phyloP scores from a whole-genome alignment of 2,113 vertebrate genomes.

The Pristiophorus japonicus region DNA sequence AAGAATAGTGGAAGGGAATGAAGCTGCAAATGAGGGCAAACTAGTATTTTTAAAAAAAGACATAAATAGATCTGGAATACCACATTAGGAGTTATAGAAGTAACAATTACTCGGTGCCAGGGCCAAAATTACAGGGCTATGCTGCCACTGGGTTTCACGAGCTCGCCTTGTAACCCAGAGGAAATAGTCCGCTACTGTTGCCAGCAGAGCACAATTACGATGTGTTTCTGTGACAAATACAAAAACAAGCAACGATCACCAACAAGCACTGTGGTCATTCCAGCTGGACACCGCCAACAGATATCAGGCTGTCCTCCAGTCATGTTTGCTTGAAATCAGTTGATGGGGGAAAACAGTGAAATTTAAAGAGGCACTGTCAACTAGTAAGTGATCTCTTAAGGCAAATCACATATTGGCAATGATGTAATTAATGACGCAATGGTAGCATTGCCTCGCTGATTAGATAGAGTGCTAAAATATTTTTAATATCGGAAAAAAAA shows the following conservation, averaged over 20 bases:
- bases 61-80: background rate
- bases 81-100: background rate
- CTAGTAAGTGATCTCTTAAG: background rate
- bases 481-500: background rate
- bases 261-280: background rate
- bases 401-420: background rate
- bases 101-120: background rate
- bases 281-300: background rate
- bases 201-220: background rate
- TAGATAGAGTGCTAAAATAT: background rate
- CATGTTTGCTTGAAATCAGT: background rate
- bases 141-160: background rate
- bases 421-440: background rate
- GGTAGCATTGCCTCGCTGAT: background rate
- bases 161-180: background rate
- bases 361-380: background rate
- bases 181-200: background rate
- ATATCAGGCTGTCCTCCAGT: background rate
- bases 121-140: background rate
- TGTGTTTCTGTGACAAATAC: background rate
- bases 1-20: background rate
- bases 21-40: background rate
- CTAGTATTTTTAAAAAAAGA: background rate
- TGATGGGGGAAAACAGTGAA: too few relatives aligned
- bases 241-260: constrained; percentile 7